Conservation (phyloP, 2,797 vertebrate species). For the Pseudochirops cupreus region DNA sequence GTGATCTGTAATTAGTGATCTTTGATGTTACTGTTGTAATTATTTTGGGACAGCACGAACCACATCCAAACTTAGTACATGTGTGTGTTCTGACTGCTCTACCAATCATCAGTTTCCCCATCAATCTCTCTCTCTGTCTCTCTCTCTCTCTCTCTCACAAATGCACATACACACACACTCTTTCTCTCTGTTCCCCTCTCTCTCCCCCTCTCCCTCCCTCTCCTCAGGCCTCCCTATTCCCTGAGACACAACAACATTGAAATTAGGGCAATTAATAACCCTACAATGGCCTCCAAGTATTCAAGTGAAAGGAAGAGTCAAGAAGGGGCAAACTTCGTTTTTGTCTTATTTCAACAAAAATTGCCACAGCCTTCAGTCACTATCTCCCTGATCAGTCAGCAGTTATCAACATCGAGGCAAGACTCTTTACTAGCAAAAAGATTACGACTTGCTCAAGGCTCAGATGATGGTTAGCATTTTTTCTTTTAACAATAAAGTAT, state of each 20-base stretch:
- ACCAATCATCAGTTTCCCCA: too few species aligned
- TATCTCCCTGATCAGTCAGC: background rate
- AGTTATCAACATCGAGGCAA: too few species aligned
- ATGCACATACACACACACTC: too few species aligned
- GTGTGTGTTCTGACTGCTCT: too few species aligned
- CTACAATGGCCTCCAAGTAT: background rate
- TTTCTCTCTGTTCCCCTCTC: rapidly evolving
- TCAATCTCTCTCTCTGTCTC: background rate
- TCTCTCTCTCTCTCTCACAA: too few species aligned
- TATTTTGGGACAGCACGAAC: background rate
- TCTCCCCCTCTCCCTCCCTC: too few species aligned
- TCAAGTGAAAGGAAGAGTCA: background rate
- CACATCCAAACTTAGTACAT: background rate
- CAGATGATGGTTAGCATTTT: background rate
- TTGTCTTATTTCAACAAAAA: too few species aligned
- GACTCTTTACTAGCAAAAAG: background rate
- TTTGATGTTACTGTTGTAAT: background rate
- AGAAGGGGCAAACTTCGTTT: background rate
- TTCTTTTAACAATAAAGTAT: too few species aligned
- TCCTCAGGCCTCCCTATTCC: background rate
- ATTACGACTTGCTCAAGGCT: background rate
- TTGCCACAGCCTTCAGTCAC: too few species aligned
- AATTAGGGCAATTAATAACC: background rate
- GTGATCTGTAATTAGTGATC: too few species aligned
- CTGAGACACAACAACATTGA: background rate